Conservation (phyloP, 2,113 vertebrate genomes). For the rat (Rattus norvegicus) region GRCr8 NC_086032.1:108533001-108533500, state of each 20-base stretch:
- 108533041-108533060: background rate
- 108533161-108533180: background rate
- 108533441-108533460: slow-evolving; percentile 1
- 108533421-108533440: slow-evolving; percentile 64
- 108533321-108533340: slow-evolving; percentile 1
- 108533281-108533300: background rate
- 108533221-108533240: slow-evolving; percentile 42
- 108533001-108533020: background rate
- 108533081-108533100: background rate
- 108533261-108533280: slow-evolving; percentile 4
- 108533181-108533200: background rate
- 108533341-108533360: slow-evolving; percentile 45
- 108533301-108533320: background rate
- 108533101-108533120: background rate
- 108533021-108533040: background rate
- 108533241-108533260: background rate
- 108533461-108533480: slow-evolving; percentile 50
- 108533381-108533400: slow-evolving; percentile 69
- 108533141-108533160: background rate
- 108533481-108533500: slow-evolving; percentile 1
- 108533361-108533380: slow-evolving; percentile 59
- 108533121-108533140: background rate
- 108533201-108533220: background rate
- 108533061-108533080: background rate
- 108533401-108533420: slow-evolving; percentile 41